phyloP scores from a whole-genome alignment of 2,797 vertebrate species.

The Falco cherrug region DNA sequence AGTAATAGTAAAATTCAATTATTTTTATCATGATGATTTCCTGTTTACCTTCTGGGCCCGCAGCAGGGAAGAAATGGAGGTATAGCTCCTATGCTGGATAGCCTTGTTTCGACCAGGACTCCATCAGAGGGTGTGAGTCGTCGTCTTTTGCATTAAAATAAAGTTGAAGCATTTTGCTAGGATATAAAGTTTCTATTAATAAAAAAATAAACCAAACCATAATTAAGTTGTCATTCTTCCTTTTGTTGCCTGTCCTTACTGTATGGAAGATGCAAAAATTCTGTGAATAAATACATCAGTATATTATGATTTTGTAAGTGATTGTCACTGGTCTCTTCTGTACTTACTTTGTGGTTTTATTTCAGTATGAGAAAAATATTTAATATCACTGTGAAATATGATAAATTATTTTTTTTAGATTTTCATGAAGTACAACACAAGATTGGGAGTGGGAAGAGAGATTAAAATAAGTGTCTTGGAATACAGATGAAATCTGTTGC shows the following conservation, averaged over 20 bases:
- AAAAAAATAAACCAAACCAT: background rate
- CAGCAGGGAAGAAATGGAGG: background rate
- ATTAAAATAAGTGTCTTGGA: slow-evolving; percentile 18
- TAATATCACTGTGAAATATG: background rate
- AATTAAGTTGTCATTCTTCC: background rate
- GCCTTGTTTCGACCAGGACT: background rate
- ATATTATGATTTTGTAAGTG: background rate
- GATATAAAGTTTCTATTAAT: background rate
- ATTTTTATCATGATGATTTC: background rate
- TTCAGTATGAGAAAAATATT: background rate
- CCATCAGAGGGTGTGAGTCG: background rate
- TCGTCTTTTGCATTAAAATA: background rate
- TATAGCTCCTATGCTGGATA: background rate
- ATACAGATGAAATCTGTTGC: slow-evolving; percentile 31
- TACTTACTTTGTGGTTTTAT: background rate
- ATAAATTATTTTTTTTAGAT: background rate
- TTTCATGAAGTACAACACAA: background rate
- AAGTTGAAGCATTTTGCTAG: background rate
- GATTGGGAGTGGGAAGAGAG: slow-evolving; percentile 19
- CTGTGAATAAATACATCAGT: background rate
- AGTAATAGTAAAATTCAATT: background rate
- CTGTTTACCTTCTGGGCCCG: background rate
- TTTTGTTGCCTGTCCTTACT: background rate
- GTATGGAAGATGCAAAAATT: background rate
- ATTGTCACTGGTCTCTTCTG: background rate